These are phyloP conservation scores for Nylanderia fulva DNA, from an alignment of 1,140 invertebrate genomes.

Conservation along the genomic window DNA sequence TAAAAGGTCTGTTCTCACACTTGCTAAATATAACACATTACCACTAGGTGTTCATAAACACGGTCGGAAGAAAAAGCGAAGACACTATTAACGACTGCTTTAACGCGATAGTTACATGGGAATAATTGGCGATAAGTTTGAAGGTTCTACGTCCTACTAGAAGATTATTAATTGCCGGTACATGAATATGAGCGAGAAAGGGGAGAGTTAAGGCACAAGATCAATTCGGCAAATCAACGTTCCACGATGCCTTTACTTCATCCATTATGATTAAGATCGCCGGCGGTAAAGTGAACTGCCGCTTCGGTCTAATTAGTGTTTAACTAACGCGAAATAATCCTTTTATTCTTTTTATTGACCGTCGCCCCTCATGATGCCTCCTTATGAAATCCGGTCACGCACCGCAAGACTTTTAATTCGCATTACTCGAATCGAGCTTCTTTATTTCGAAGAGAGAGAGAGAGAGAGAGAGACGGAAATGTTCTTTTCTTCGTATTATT, in stretches of 20 bases:
- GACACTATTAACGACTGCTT: constrained; percentile 26
- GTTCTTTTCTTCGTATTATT: background rate
- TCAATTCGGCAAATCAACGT: constrained; percentile 47
- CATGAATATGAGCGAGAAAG: background rate
- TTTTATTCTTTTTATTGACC: constrained; percentile 29
- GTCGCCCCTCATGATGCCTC: constrained; percentile 31
- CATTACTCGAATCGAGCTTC: background rate
- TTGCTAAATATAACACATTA: constrained; percentile 8
- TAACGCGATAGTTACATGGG: background rate
- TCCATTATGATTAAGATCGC: constrained; percentile 44
- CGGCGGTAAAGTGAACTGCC: constrained; percentile 50
- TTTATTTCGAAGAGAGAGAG: too few species aligned
- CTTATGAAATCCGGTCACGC: background rate
- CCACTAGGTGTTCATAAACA: background rate
- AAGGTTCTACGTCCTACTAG: background rate
- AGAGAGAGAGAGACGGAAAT: background rate
- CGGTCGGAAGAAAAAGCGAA: constrained; percentile 8
- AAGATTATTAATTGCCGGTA: constrained; percentile 37
- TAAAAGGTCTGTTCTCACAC: constrained; percentile 15
- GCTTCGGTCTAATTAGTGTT: constrained; percentile 71
- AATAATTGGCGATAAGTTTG: constrained; percentile 25
- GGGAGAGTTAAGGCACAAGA: background rate
- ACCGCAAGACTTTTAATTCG: background rate
- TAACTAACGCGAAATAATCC: constrained; percentile 72
- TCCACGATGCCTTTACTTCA: constrained; percentile 18